Base-by-base conservation (phyloP, 2,797 vertebrate genomes). In the Microctenopoma stevenorrisi region DNA sequence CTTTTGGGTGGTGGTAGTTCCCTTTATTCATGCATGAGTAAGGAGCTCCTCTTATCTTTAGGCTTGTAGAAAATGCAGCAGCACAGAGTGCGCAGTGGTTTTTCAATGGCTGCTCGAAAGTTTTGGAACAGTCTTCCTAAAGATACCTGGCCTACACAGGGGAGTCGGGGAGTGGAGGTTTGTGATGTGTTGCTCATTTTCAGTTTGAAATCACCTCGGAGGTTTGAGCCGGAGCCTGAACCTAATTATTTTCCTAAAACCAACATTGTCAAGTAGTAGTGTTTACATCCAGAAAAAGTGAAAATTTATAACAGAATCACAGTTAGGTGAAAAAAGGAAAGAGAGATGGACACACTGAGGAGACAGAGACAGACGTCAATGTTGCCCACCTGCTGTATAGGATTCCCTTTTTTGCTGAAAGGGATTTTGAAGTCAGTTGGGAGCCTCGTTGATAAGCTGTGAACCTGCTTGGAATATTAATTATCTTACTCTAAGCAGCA, bases 381-480 rank as follows among this genome's bases (percentile, higher is more conserved):
- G 64, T 52, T 79, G 66, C 66, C 71, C 70, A 82, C 75, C 82
- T 72, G 78, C 79, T 51, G 63, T 67, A 81, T 47, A 74, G 70
- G 79, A 88, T 86, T 90, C 70, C 78, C 78, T 86, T 88, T 91
- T 54, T 83, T 85, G 76, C 88, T 89, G 80, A 83, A 74, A 84
- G 57, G 76, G 82, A 80, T 87, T 91, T 86, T 88, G 78, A 90
- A 89, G 86, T 89, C 86, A 79, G 79, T 12, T 51, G 86, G 86
- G 87, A 91, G 74, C 61, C 65, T 58, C 79, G 85, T 83, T 90
- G 87, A 88, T 87, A 85, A 71, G 83, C 79, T 74, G 72, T 56
- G 68, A 85, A 86, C 86, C 84, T 74, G 88, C 71, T 69, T 78
- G 73, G 83, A 84, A 88, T 91, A 84, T 89, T 48, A 93, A 92